Base-by-base conservation (phyloP, 2,888 invertebrate species). In the Troglohyphantes excavatus region DNA sequence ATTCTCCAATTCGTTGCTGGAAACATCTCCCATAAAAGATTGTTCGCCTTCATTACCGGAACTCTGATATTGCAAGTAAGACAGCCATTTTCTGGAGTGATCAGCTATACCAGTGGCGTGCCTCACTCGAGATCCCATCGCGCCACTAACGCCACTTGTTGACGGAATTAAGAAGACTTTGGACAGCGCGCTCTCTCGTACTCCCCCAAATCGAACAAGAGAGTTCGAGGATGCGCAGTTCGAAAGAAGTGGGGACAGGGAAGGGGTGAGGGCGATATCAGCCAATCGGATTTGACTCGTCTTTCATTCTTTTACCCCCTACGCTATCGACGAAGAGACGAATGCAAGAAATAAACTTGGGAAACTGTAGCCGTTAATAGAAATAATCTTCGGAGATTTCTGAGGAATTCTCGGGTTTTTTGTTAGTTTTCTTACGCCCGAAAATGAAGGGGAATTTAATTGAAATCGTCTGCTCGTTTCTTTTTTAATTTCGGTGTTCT, bases 81-180 rank as follows among this genome's bases (percentile, higher is more conserved):
- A 5, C 53, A n/a, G 0, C 53, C 53, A 53, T 53, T n/a, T 53
- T 53, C 9, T 33, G 9, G 33, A 33, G 33, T 33, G 9, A 9
- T 53, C 53, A n/a, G 13, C 9, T n/a, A n/a, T 53, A 13, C 17
- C 13, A n/a, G 53, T n/a, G 7, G 53, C 53, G 17, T 53, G 53
- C 17, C 53, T 53, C n/a, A 53, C 5, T 17, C n/a, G 53, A 53
- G 53, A 0, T 26, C 46, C 46, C 72, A 72, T 46, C 23, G 17
- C 46, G 11, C n/a, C 9, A 9, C 3, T 33, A n/a, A 9, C 39
- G 9, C 17, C 43, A 53, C 72, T 72, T 72, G 72, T 72, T 53
- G 72, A 72, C 23, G 46, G 72, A 72, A 46, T 26, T n/a, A 29
- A 68, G 33, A 33, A 29, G n/a, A n/a, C 11, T 33, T 19, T 26